Conservation (phyloP, 2,888 invertebrate genomes). For the Agriopis aurantiaria region DNA sequence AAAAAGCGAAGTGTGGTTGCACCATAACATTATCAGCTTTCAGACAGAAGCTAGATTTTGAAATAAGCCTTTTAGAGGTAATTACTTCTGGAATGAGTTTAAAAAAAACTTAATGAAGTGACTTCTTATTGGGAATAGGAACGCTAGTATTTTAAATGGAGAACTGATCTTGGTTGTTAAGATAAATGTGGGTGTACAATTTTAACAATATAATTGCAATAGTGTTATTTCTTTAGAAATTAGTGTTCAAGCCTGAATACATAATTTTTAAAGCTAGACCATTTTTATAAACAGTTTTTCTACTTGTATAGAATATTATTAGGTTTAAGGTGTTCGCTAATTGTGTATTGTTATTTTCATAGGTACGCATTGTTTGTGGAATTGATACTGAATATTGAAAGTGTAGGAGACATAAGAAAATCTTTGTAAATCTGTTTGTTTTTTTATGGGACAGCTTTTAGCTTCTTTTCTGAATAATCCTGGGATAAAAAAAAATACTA, state of each 20-base stretch:
- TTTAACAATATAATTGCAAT: conserved; percentile 15
- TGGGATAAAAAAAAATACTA: too few relatives aligned
- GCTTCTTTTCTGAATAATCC: neutral
- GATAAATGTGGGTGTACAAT: neutral
- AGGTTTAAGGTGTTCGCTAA: conserved; percentile 68
- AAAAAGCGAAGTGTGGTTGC: too few relatives aligned
- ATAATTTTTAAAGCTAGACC: conserved; percentile 57
- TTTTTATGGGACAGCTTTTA: too few relatives aligned
- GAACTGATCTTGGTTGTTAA: neutral
- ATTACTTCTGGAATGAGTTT: too few relatives aligned
- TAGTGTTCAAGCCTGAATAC: conserved; percentile 35
- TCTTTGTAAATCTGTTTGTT: neutral
- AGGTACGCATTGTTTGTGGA: conserved; percentile 57
- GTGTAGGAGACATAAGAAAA: neutral
- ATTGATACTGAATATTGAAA: neutral
- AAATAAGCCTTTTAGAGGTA: too few relatives aligned
- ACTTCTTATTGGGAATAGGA: too few relatives aligned
- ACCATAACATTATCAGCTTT: too few relatives aligned
- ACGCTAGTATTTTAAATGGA: too few relatives aligned
- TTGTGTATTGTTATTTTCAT: conserved; percentile 68
- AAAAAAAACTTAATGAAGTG: too few relatives aligned
- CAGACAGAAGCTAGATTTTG: too few relatives aligned
- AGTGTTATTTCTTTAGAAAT: conserved; percentile 26
- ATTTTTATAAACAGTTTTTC: conserved; percentile 73
- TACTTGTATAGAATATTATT: conserved; percentile 70